Conservation (phyloP, 1,140 invertebrate genomes). For the Diplogasteroides magnus region DNA sequence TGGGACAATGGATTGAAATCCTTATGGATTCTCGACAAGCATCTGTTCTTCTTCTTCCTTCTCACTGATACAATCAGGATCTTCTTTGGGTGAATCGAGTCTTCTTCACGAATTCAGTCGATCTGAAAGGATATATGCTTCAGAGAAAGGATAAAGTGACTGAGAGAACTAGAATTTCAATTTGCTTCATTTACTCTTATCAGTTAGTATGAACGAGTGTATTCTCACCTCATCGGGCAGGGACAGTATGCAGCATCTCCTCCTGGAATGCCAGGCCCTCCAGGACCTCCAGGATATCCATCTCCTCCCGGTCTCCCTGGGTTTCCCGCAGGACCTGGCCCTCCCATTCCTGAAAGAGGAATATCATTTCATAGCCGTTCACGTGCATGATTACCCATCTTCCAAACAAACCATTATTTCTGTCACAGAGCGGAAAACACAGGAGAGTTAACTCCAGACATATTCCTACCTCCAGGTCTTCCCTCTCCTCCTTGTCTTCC, state of each 20-base stretch:
- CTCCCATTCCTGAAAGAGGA: too few species aligned
- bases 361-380: too few species aligned
- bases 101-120: not conserved
- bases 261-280: slow-evolving; percentile 15
- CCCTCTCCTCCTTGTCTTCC: slow-evolving; percentile 13
- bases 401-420: too few species aligned
- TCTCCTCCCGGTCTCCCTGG: slow-evolving; percentile 6
- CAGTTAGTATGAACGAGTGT: not conserved
- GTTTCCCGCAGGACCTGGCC: slow-evolving; percentile 12
- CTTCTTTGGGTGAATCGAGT: not conserved
- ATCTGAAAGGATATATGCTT: not conserved
- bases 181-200: too few species aligned
- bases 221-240: slow-evolving; percentile 7
- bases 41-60: too few species aligned
- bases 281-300: slow-evolving; percentile 15
- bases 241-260: slow-evolving; percentile 26
- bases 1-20: too few species aligned
- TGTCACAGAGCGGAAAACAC: too few species aligned
- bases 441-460: too few species aligned
- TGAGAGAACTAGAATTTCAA: not conserved
- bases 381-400: too few species aligned
- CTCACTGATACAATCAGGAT: too few species aligned
- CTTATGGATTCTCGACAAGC: too few species aligned
- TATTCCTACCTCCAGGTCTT: slow-evolving; percentile 14
- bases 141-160: not conserved